Evolutionary conservation across 2,888 invertebrate species (phyloP), one percentile per base, ranked within the genome.

Genomic region (Dasysyrphus tricinctus): DNA sequence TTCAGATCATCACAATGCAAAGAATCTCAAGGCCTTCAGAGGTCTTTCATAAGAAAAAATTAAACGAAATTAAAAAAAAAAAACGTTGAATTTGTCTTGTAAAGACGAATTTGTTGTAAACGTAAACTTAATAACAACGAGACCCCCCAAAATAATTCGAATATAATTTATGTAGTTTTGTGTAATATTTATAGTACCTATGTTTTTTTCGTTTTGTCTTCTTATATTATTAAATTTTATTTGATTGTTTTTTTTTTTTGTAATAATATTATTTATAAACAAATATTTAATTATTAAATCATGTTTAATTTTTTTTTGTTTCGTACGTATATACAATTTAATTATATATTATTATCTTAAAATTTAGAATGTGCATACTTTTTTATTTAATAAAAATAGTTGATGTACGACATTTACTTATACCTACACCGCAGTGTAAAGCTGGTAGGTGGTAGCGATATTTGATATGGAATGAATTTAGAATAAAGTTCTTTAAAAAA

Each of bases 201-300:
- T 67, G 51, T 70, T 47, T 56, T 1, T 34, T 57, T 4, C 37
- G 32, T 59, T 67, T 47, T 49, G 7, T 39, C 24, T 16, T 63
- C 56, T 70, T 83, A 47, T 39, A 42, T 61, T 73, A 34, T 61
- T 73, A 34, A 19, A 39, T 67, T 73, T 44, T 72, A 59, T 73
- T 77, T 81, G 63, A 77, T 57, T 63, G 24, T 51, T 83, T 34
- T 69, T 69, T 42, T 76, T 57, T 78, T 49, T 69, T 85, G 67
- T 86, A 85, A 77, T 85, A 76, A 85, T 79, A 19, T 77, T 74
- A 85, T 85, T 85, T 85, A 85, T 81, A 85, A 74, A 74, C 42
- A 47, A 81, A 77, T 77, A 81, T 73, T 80, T 80, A 57, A 84
- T 72, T 84, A 42, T 79, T 72, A 73, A 85, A 77, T 74, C 65